phyloP scores from a whole-genome alignment of 2,888 invertebrate genomes.

The Notodonta ziczac region DNA sequence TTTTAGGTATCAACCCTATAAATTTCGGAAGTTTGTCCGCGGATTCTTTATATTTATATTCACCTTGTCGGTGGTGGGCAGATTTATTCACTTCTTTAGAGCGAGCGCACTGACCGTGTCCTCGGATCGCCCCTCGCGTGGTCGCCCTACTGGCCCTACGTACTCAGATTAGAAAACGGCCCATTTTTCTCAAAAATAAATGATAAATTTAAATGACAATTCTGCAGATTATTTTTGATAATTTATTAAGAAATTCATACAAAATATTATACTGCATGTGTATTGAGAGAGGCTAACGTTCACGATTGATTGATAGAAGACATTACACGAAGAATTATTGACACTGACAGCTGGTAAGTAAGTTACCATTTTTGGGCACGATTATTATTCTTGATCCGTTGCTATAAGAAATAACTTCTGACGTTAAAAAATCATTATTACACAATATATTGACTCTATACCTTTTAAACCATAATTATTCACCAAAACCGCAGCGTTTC shows the following conservation, averaged over 20 bases:
- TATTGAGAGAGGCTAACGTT: too few species aligned
- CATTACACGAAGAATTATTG: too few species aligned
- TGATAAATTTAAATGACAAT: too few species aligned
- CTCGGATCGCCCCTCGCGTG: slow-evolving; percentile 53
- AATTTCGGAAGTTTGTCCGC: slow-evolving; percentile 78
- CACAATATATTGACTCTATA: too few species aligned
- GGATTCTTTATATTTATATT: slow-evolving; percentile 84
- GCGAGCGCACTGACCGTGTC: slow-evolving; percentile 79
- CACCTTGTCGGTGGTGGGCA: slow-evolving; percentile 81
- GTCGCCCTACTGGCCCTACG: slow-evolving; percentile 46
- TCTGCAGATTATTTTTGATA: too few species aligned
- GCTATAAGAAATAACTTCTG: background rate
- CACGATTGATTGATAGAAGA: too few species aligned
- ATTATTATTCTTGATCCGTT: too few species aligned
- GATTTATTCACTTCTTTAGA: slow-evolving; percentile 85
- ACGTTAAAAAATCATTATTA: background rate
- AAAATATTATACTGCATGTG: too few species aligned
- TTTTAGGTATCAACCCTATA: slow-evolving; percentile 57
- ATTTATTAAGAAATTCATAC: too few species aligned
- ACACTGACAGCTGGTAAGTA: too few species aligned
- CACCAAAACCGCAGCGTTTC: slow-evolving; percentile 27
- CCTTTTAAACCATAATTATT: too few species aligned
- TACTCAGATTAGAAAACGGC: slow-evolving; percentile 43
- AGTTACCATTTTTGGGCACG: too few species aligned
- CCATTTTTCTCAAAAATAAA: slow-evolving; percentile 10